Base-by-base conservation (phyloP, 2,888 invertebrate species). In the Drosophila colorata region DNA sequence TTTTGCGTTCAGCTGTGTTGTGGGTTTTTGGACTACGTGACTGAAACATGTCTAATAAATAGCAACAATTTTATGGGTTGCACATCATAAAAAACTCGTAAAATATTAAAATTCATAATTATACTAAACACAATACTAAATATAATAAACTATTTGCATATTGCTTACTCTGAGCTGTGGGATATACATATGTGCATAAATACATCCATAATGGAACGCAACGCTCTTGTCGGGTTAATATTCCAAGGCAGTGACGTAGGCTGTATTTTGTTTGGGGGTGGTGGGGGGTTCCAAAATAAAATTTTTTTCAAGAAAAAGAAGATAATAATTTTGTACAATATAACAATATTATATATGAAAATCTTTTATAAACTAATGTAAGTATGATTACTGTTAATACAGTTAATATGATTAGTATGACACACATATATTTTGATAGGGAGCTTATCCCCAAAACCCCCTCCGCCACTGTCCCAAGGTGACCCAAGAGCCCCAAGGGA, bases 1-100 rank as follows among this genome's bases (percentile, higher is more conserved):
- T 53, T 53, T 35, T n/a, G 20, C 37, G 13, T 13, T 33, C 14
- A 43, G 25, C 2, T 43, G 63, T 46, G 58, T 48, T 52, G 41
- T 69, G 51, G 48, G 28, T 47, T 69, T 74, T 69, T 81, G 86
- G 87, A 74, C 84, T 85, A 85, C 84, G 84, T 85, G 84, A 85
- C 84, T 80, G 69, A 74, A 68, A 69, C 65, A 58, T 67, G 68
- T 53, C 64, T 53, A 64, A 66, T 56, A 70, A 69, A 78, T 65
- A 44, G 59, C 66, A 53, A 64, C 38, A 33, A 47, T 79, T 81
- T 77, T 69, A 79, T 79, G 68, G 71, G 13, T 38, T 60, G 68
- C 33, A 51, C 56, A 58, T 65, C 69, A 76, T 83, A 80, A 83
- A 84, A 84, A 70, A 40, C 61, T 76, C 80, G 67, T 86, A 66